A percentile compares a stretch with the other conserved stretches of the same genome.
Evolutionary conservation across 2,113 vertebrate species (phyloP).

Genomic region (Thinocorus orbignyianus): DNA sequence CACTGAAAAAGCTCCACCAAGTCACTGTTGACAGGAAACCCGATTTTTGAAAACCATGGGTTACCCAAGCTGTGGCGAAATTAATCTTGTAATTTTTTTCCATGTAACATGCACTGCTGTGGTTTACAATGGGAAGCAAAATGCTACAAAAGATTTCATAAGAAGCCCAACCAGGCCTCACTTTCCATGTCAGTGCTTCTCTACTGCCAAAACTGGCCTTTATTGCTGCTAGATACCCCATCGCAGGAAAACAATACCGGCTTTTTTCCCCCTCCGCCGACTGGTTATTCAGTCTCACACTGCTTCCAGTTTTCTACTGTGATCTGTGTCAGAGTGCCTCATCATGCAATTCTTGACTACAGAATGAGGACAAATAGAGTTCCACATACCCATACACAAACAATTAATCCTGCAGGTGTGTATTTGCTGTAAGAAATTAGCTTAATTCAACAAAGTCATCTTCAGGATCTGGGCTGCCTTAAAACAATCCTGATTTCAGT

Average conservation of each 20-base stretch:
- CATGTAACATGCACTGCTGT: background rate
- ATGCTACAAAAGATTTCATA: rapidly evolving
- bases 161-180: background rate
- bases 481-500: background rate
- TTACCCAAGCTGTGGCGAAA: background rate
- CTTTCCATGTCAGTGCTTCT: background rate
- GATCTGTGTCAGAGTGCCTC: background rate
- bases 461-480: background rate
- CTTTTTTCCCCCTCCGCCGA: background rate
- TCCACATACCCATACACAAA: background rate
- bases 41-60: background rate
- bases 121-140: background rate
- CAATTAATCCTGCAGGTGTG: background rate
- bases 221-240: background rate
- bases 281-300: background rate
- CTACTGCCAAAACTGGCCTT: background rate
- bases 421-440: background rate
- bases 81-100: background rate
- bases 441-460: background rate
- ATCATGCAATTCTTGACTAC: background rate
- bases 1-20: background rate
- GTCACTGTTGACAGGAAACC: background rate
- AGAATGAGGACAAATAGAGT: background rate
- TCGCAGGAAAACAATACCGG: background rate
- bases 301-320: background rate